Base-by-base conservation (phyloP, 1,140 invertebrate species). In the Drosophila murphyi region DNA sequence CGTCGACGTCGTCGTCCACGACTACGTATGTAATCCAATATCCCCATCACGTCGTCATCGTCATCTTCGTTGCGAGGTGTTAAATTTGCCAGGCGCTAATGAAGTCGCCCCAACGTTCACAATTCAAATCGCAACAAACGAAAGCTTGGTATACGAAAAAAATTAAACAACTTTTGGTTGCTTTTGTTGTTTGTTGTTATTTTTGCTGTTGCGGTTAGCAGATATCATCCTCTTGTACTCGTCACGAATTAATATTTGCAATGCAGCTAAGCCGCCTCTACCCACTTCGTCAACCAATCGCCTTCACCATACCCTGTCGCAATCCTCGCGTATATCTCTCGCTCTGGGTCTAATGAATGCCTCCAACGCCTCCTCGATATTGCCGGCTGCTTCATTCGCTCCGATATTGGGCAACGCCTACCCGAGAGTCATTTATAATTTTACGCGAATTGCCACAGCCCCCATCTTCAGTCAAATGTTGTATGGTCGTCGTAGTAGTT, bases 241-340 rank as follows among this genome's bases (percentile, higher is more conserved):
- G 72, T 82, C 82, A 86, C 78, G 82, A 85, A 85, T 81, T 85
- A 82, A 85, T 85, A 87, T 85, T 85, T 81, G 78, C 55, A 41
- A 65, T 64, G 34, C 29, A 39, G 43, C n/a, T 57, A 56, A 37
- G 32, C 10, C 6, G 5, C 29, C 47, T 35, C 20, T 20, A 20
- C 20, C 20, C 20, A 20, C 20, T 20, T 20, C 20, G 20, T 20
- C 20, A 20, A 20, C 20, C 20, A 20, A 20, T 20, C 10, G 41
- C 48, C 28, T 34, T 7, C 7, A n/a, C 12, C 7, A 31, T 20
- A 20, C 35, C 10, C 54, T 3, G n/a, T 12, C 39, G 28, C 37
- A 32, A 43, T 41, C 56, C 48, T 20, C 47, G 47, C 47, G 29
- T 35, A 37, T 48, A 51, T 61, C 52, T 47, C 35, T 45, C 34